Evolutionary conservation across 30 jellyfish, hydroid and myxozoan genomes (phyloP), one percentile per base, ranked within the genome.

Genomic region (Morbakka virulenta): DNA sequence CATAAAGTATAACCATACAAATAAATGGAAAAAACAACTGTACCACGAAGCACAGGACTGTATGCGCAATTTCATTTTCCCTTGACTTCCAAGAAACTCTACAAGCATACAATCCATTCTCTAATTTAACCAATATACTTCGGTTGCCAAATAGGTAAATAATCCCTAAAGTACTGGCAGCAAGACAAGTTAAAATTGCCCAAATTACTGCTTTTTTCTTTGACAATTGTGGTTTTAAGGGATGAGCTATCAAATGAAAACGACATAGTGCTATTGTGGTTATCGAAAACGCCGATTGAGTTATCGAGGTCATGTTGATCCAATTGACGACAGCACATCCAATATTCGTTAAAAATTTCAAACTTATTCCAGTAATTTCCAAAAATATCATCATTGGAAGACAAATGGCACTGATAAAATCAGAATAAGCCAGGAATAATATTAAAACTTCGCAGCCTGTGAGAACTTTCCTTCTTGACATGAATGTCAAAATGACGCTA

Each of bases 391-490:
- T 70, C 34, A 76, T 51, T 12, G 99, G 99, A 24, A 75, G 33
- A 1, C 77, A 50, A 35, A 80, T 35, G 27, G 99, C 77, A 14
- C 96, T 95, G 50, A 93, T 64, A 0, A 93, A 65, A 57, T 93
- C 99, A 26, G 99, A 95, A 13, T 73, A 66, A 2, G 99, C 99
- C 21, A 93, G 69, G 57, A 86, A 86, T 36, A 93, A 57, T 96
- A 93, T 93, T 28, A 93, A 77, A 11, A 93, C 76, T 52, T 93
- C 99, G 50, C 94, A 93, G 1, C 95, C 49, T 62, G 86, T 93
- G 33, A 93, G 72, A 24, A 70, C 74, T 23, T 67, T 50, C 79
- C 93, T 78, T 12, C 95, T 84, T 30, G 32, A 23, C 12, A 84
- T 65, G 47, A 93, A 93, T 2, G 81, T 69, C 65, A 85, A 4